Base-by-base conservation (phyloP, 1,140 invertebrate genomes). In the Zaprionus kolodkinae region DNA sequence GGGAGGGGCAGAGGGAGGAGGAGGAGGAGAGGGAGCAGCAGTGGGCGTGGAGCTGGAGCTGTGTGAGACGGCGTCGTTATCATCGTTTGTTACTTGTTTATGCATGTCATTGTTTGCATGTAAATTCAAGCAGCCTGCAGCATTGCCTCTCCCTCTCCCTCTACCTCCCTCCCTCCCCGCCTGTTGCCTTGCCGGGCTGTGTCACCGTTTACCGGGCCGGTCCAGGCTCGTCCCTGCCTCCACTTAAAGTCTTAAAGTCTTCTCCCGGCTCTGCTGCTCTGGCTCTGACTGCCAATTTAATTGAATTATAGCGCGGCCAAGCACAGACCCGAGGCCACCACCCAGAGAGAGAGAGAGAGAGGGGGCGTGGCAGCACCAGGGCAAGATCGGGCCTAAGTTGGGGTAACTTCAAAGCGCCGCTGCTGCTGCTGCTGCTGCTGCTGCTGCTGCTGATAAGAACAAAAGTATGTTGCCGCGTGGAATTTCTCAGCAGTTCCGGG, bases 31-130 rank as follows among this genome's bases (percentile, higher is more conserved):
- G 27, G 3, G 27, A 3, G 27, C 4, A 4, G 25, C 25, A 30
- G 27, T 30, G 27, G 27, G 3, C 1, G 27, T 30, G n/a, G n/a
- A 3, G 10, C 21, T 21, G 21, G 21, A 21, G 2, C 21, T 21
- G 21, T 21, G 21, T 21, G n/a, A 36, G 7, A 25, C 17, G 60
- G 68, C 52, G 25, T 52, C 52, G 38, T 63, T 74, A 69, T 69
- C 65, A 63, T 52, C 50, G 72, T 57, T 70, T 52, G 72, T 76
- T 67, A 78, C 74, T 84, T 78, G 78, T 84, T 88, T 84, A 84
- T 88, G 84, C 84, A 81, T 81, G 84, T 88, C 84, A 88, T 88
- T 88, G 84, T 88, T 88, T 88, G 80, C 84, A 88, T 88, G 80
- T 79, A 88, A 88, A 88, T 88, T 80, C 62, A 50, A 67, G 38